Evolutionary conservation across 2,888 invertebrate species (phyloP).

Genomic region (Elgonia sp.): DNA sequence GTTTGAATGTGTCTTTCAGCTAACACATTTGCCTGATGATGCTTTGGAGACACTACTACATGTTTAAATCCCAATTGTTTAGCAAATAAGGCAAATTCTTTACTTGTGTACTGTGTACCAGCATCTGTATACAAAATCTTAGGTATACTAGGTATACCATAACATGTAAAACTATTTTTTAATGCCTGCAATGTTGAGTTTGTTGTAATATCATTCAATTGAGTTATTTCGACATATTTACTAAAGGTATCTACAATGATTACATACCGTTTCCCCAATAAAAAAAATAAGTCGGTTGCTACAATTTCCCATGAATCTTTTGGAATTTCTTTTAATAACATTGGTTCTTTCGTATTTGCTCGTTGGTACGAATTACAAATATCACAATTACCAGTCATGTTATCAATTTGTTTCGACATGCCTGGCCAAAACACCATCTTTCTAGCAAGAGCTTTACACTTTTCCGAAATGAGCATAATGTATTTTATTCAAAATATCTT

Average conservation of each 20-base stretch:
- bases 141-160: slow-evolving; percentile 72
- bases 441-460: slow-evolving; percentile 67
- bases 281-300: slow-evolving; percentile 68
- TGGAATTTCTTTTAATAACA: slow-evolving; percentile 69
- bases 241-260: slow-evolving; percentile 77
- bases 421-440: slow-evolving; percentile 71
- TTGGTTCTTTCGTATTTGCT: slow-evolving; percentile 63
- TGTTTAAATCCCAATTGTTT: too few relatives aligned
- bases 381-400: slow-evolving; percentile 50
- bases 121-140: slow-evolving; percentile 64
- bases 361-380: slow-evolving; percentile 26
- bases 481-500: slow-evolving; percentile 63
- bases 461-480: slow-evolving; percentile 74
- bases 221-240: slow-evolving; percentile 42
- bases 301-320: slow-evolving; percentile 66
- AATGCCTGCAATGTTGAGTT: slow-evolving; percentile 37
- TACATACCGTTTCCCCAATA: slow-evolving; percentile 73
- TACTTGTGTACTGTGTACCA: slow-evolving; percentile 54
- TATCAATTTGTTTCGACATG: slow-evolving; percentile 67
- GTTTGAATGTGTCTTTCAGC: too few relatives aligned
- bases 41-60: too few relatives aligned
- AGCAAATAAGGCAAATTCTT: background rate
- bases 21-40: too few relatives aligned
- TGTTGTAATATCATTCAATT: slow-evolving; percentile 20
- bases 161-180: slow-evolving; percentile 61